Percentiles rank a stretch among this genome's conserved stretches.
Conservation (phyloP, 1,140 invertebrate species). For the Adelges cooleyi region DNA sequence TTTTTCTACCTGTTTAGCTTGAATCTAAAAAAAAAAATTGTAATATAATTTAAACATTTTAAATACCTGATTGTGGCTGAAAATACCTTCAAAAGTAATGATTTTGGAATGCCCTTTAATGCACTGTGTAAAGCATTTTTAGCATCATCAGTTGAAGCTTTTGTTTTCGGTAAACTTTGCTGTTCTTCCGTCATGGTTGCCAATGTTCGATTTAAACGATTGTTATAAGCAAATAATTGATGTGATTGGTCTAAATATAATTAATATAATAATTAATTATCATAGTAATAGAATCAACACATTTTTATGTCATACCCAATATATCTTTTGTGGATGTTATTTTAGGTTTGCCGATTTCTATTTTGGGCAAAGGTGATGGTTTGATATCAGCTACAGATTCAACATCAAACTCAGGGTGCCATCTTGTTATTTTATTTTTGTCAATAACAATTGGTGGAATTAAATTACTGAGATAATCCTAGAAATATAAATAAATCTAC, state of each 20-base stretch:
- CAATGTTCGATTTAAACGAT: slow-evolving; percentile 6
- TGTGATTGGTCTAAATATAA: slow-evolving; percentile 9
- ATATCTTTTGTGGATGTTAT: slow-evolving; percentile 59
- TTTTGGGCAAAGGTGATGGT: slow-evolving; percentile 54
- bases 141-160: neutral
- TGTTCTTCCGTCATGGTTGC: neutral
- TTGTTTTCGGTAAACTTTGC: neutral
- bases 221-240: slow-evolving; percentile 11
- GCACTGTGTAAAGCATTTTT: slow-evolving; percentile 35
- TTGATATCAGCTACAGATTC: slow-evolving; percentile 69
- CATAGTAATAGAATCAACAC: too few species aligned
- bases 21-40: slow-evolving; percentile 46
- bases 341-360: slow-evolving; percentile 55
- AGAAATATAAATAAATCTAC: slow-evolving; percentile 6
- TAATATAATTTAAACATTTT: neutral
- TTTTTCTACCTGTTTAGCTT: slow-evolving; percentile 80
- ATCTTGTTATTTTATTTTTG: slow-evolving; percentile 62
- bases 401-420: slow-evolving; percentile 84
- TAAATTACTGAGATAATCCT: slow-evolving; percentile 59
- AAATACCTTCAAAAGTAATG: slow-evolving; percentile 65
- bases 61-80: too few species aligned
- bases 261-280: too few species aligned
- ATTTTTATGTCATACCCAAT: neutral
- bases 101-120: slow-evolving; percentile 67
- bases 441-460: slow-evolving; percentile 60